Evolutionary conservation across 2,888 invertebrate genomes (phyloP).

Genomic region (Ceramica pisi): DNA sequence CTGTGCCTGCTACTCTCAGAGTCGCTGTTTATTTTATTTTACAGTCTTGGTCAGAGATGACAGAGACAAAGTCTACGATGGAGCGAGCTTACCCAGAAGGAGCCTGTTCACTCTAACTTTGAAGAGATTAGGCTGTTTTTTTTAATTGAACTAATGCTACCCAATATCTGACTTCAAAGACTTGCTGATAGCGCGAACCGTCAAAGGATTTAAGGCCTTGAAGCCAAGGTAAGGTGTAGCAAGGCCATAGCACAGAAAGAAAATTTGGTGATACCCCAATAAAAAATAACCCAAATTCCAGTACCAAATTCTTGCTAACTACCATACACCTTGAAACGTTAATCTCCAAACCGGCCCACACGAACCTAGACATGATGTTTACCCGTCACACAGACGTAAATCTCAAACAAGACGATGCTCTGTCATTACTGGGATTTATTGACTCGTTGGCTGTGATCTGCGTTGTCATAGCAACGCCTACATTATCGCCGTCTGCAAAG

Average conservation of each 20-base stretch:
- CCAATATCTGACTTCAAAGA: not conserved
- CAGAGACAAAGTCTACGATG: too few species aligned
- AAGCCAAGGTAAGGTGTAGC: not conserved
- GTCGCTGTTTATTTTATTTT: too few species aligned
- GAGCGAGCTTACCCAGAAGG: too few species aligned
- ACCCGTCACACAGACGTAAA: slow-evolving; percentile 52
- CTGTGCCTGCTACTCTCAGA: too few species aligned
- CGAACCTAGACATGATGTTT: slow-evolving; percentile 33
- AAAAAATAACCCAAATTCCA: not conserved
- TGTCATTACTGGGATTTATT: slow-evolving; percentile 65
- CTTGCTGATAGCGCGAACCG: not conserved
- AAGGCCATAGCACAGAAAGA: not conserved
- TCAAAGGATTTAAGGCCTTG: not conserved
- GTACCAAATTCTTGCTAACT: not conserved
- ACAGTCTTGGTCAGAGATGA: too few species aligned
- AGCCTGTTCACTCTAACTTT: too few species aligned
- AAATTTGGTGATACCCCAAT: not conserved
- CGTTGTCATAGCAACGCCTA: slow-evolving; percentile 59
- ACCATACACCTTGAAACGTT: not conserved
- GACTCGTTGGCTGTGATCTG: slow-evolving; percentile 59
- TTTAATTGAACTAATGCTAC: too few species aligned
- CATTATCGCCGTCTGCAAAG: slow-evolving; percentile 47
- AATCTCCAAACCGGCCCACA: slow-evolving; percentile 10
- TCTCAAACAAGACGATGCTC: slow-evolving; percentile 46
- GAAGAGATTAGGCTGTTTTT: too few species aligned